These are phyloP conservation scores for Trichomalopsis sarcophagae DNA, from an alignment of 1,140 invertebrate species.

Conservation along the genomic window DNA sequence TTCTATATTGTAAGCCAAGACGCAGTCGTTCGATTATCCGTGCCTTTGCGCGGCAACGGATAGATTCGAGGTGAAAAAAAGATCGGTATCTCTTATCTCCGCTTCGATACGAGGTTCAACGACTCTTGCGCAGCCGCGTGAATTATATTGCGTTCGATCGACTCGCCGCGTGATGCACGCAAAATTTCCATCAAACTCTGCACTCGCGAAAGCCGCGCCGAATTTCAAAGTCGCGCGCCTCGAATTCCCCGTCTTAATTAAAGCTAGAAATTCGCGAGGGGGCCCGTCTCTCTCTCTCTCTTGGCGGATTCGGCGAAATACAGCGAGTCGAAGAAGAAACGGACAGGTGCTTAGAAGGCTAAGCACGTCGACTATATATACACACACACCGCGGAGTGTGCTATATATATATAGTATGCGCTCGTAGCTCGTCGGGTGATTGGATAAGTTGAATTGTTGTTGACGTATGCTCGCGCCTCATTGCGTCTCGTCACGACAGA, in stretches of 20 bases:
- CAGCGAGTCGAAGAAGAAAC: constrained; percentile 10
- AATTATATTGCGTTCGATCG: too few species aligned
- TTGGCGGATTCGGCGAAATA: not conserved
- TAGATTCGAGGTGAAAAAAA: too few species aligned
- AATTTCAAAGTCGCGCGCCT: constrained; percentile 24
- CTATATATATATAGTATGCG: not conserved
- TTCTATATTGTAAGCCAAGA: not conserved
- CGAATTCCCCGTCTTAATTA: constrained; percentile 10
- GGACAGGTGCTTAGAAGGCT: constrained; percentile 50
- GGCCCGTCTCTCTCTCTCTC: not conserved
- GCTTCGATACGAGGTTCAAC: too few species aligned
- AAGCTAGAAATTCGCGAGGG: constrained; percentile 2
- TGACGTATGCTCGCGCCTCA: constrained; percentile 56
- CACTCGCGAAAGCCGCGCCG: not conserved
- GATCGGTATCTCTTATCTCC: too few species aligned
- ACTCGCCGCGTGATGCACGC: too few species aligned
- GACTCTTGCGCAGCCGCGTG: too few species aligned
- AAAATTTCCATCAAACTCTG: not conserved
- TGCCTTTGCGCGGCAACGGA: too few species aligned
- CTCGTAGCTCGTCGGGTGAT: constrained; percentile 51
- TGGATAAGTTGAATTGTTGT: constrained; percentile 66
- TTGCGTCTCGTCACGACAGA: constrained; percentile 63
- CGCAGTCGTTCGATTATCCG: too few species aligned
- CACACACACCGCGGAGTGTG: too few species aligned
- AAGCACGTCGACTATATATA: constrained; percentile 16